phyloP scores from a whole-genome alignment of 2,888 invertebrate genomes.

The Polydrusus cervinus region DNA sequence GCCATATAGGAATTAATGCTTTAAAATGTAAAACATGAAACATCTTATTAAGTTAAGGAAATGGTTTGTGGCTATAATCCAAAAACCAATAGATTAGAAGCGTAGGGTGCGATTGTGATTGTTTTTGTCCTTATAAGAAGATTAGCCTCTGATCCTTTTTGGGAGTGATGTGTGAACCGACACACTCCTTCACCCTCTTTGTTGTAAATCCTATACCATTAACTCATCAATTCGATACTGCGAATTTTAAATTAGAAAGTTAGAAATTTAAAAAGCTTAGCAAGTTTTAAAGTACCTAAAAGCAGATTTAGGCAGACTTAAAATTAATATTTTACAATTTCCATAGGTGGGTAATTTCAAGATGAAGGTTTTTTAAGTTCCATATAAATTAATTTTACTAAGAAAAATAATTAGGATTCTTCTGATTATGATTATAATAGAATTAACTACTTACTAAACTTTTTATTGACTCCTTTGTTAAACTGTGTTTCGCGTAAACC shows the following conservation, averaged over 20 bases:
- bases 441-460: too few species aligned
- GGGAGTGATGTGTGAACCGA: constrained; percentile 70
- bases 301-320: neutral
- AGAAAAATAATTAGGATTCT: too few species aligned
- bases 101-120: constrained; percentile 63
- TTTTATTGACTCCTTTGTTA: too few species aligned
- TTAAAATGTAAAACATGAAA: neutral
- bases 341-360: too few species aligned
- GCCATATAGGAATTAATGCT: neutral
- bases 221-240: constrained; percentile 42
- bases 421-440: too few species aligned
- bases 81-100: constrained; percentile 50
- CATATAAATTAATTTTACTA: too few species aligned
- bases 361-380: too few species aligned
- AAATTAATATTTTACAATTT: neutral
- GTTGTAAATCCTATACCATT: constrained; percentile 44
- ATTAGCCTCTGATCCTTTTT: constrained; percentile 70
- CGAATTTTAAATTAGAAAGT: constrained; percentile 51
- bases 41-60: constrained; percentile 34
- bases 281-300: neutral
- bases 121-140: constrained; percentile 71
- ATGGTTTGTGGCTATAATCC: constrained; percentile 43
- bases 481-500: too few species aligned
- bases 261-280: constrained; percentile 33
- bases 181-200: constrained; percentile 57